Base-by-base conservation (phyloP, 2,797 vertebrate species). In the Ctenosaura bakeri region DNA sequence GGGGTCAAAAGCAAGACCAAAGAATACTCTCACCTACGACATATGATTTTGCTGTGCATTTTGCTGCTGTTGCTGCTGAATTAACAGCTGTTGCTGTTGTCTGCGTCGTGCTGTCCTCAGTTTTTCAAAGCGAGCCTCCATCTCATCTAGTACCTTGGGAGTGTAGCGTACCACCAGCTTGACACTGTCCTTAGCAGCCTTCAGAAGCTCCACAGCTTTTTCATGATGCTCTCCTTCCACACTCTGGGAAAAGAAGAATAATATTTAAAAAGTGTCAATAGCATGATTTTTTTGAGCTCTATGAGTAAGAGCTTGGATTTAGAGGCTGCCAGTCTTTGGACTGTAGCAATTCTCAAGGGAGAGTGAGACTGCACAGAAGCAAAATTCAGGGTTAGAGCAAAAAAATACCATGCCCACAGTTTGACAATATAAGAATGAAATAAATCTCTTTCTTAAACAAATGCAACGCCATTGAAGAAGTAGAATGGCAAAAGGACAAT, bases 141-240 rank as follows among this genome's bases (percentile, higher is more conserved):
- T 99, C 96, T 99, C 99, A 96, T 99, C 99, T 96, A 99, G 97
- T 91, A 99, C 99, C 94, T 99, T 99, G 56, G 99, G 99, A 13
- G 99, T 99, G 95, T 99, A 99, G 95, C 99, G 98, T 1, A 99
- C 99, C 96, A 99, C 99, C 94, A 99, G 97, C 97, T 99, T 99
- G 92, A 99, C 99, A 0, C 98, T 99, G 95, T 99, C 98, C 96
- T 99, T 98, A 18, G 99, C 99, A 0, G 99, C 99, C 96, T 99
- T 99, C 95, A 99, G 98, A 50, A 99, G 97, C 94, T 99, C 99
- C 95, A 99, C 99, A 0, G 99, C 99, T 94, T 99, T 99, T 97
- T 99, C 99, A 0, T 99, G 99, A 94, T 99, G 99, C 22, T 99
- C 99, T 18, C 99, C 99, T 96, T 99, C 99, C 89, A 99, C 99